Evolutionary conservation across 1,140 invertebrate species (phyloP).

Genomic region (Sesamia nonagrioides): DNA sequence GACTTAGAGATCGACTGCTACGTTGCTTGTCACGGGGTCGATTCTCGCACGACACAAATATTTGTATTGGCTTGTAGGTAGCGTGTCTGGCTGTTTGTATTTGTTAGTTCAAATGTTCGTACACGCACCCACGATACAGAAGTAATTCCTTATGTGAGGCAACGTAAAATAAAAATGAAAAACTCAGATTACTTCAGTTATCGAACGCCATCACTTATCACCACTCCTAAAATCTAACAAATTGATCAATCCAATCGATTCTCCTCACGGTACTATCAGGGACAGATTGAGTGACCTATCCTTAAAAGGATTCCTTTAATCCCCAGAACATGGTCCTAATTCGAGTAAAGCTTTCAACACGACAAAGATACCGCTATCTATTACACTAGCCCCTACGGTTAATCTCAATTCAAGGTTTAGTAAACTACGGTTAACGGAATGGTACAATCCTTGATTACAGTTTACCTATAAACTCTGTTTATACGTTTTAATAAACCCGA

Average conservation of each 20-base stretch:
- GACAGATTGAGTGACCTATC: conserved; percentile 8
- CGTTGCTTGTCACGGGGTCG: too few relatives aligned
- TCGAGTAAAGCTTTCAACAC: conserved; percentile 19
- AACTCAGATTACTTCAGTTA: too few relatives aligned
- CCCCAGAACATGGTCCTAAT: conserved; percentile 20
- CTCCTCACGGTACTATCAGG: background rate
- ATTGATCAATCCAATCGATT: background rate
- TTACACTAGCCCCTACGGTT: conserved; percentile 15
- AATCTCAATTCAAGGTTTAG: conserved; percentile 31
- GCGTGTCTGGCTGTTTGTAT: too few relatives aligned
- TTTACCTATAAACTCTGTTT: conserved; percentile 24
- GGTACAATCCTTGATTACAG: conserved; percentile 17
- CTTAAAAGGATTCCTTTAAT: conserved; percentile 30
- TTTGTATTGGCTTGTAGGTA: too few relatives aligned
- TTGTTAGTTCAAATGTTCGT: too few relatives aligned
- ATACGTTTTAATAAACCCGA: background rate
- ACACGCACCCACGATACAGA: too few relatives aligned
- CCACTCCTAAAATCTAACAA: background rate
- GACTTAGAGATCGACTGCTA: too few relatives aligned
- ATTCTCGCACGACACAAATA: too few relatives aligned
- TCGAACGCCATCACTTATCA: too few relatives aligned
- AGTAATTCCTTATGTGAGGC: too few relatives aligned
- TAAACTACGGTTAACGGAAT: conserved; percentile 32
- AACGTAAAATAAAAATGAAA: too few relatives aligned
- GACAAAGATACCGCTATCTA: conserved; percentile 23